Conservation (phyloP, 2,797 vertebrate species). For the Eidolon dupreanum region DNA sequence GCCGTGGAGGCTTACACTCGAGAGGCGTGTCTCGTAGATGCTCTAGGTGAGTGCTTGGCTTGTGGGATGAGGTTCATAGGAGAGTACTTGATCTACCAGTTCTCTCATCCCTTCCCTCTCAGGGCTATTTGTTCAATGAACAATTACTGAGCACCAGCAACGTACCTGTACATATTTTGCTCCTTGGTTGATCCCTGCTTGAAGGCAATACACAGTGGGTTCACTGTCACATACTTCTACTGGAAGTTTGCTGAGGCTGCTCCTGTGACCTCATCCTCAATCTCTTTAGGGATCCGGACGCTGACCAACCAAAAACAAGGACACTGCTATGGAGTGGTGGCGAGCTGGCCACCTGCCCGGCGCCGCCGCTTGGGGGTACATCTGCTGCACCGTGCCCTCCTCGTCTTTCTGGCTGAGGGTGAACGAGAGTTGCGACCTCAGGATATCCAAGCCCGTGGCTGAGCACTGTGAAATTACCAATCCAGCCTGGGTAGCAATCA, state of each 20-base stretch:
- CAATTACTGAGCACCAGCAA: background rate
- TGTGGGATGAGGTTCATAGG: background rate
- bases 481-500: background rate
- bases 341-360: constrained; percentile 86
- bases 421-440: constrained; percentile 91
- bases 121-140: background rate
- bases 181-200: background rate
- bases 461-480: background rate
- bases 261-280: background rate
- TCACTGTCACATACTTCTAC: background rate
- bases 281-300: constrained; percentile 89
- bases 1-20: constrained; percentile 94
- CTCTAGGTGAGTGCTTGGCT: constrained; percentile 88
- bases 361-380: constrained; percentile 89
- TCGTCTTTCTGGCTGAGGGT: constrained; percentile 94
- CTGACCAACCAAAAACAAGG: constrained; percentile 94
- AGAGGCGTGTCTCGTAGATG: constrained; percentile 94
- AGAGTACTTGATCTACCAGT: background rate
- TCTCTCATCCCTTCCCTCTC: background rate
- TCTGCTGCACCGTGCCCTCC: constrained; percentile 91
- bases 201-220: background rate
- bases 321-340: constrained; percentile 90
- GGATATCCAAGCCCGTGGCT: constrained; percentile 84
- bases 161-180: background rate
- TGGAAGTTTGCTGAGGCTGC: fast-evolving